Percentiles rank a stretch among this genome's conserved stretches.
Conservation (phyloP, 2,888 invertebrate genomes). For the Mimas tiliae region DNA sequence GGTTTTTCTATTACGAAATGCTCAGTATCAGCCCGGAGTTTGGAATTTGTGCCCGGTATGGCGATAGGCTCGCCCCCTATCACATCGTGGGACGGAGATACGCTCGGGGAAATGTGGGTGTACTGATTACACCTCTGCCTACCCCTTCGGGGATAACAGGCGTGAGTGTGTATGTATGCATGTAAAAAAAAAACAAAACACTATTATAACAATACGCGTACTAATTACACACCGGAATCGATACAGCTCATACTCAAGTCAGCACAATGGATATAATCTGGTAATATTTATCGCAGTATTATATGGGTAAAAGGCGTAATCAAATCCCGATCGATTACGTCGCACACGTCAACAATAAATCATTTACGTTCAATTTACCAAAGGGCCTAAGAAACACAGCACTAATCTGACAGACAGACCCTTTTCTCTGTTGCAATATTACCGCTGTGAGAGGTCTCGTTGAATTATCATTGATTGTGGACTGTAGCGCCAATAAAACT, state of each 20-base stretch:
- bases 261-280: slow-evolving; percentile 25
- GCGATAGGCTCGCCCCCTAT: too few species aligned
- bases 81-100: too few species aligned
- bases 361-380: slow-evolving; percentile 73
- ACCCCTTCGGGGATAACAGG: too few species aligned
- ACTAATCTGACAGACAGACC: slow-evolving; percentile 47
- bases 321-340: slow-evolving; percentile 50
- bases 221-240: slow-evolving; percentile 15
- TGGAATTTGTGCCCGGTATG: too few species aligned
- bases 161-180: too few species aligned
- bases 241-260: slow-evolving; percentile 20
- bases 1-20: too few species aligned
- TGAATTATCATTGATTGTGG: too few species aligned
- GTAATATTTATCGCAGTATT: slow-evolving; percentile 25
- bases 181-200: too few species aligned
- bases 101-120: too few species aligned
- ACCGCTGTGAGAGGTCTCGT: not conserved
- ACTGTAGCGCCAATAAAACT: too few species aligned
- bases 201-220: not conserved
- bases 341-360: slow-evolving; percentile 64
- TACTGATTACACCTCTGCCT: too few species aligned
- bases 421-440: slow-evolving; percentile 32
- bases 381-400: slow-evolving; percentile 54
- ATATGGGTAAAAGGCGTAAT: slow-evolving; percentile 21
- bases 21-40: too few species aligned